phyloP scores from a whole-genome alignment of 2,797 vertebrate species.

The Phrynocephalus guinanensis region DNA sequence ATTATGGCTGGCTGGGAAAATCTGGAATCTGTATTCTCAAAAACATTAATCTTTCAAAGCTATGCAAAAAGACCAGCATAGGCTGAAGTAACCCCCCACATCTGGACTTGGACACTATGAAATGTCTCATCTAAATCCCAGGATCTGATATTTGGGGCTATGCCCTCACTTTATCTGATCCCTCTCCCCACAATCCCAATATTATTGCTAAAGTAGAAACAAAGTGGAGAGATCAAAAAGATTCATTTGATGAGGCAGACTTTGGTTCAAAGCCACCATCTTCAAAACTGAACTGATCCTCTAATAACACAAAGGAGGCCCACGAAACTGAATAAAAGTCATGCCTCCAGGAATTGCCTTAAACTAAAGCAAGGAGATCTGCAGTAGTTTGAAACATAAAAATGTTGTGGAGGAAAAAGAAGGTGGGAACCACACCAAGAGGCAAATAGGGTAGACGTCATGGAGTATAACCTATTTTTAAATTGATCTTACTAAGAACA shows the following conservation, averaged over 20 bases:
- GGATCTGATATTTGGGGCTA: background rate
- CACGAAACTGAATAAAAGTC: constrained; percentile 30
- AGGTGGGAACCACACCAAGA: background rate
- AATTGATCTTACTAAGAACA: background rate
- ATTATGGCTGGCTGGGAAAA: too few relatives aligned
- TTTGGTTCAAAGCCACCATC: constrained; percentile 1
- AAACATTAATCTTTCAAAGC: too few relatives aligned
- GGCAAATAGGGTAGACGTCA: background rate
- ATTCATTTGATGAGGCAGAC: background rate
- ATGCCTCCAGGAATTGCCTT: constrained; percentile 32
- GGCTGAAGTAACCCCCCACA: too few relatives aligned
- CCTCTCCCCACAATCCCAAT: background rate
- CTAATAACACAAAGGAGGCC: constrained; percentile 2
- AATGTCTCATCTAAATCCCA: background rate
- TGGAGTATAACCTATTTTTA: background rate
- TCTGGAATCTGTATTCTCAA: too few relatives aligned
- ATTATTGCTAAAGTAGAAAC: background rate
- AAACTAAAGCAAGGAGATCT: constrained; percentile 28
- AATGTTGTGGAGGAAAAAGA: constrained; percentile 13
- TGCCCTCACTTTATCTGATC: background rate
- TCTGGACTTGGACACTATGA: background rate
- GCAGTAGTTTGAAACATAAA: constrained; percentile 31
- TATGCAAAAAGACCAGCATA: too few relatives aligned
- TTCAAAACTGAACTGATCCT: constrained; percentile 5
- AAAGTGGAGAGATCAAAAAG: background rate